Conservation (phyloP, 92 coral and sea anemone genomes). For the Porites evermanni region DNA sequence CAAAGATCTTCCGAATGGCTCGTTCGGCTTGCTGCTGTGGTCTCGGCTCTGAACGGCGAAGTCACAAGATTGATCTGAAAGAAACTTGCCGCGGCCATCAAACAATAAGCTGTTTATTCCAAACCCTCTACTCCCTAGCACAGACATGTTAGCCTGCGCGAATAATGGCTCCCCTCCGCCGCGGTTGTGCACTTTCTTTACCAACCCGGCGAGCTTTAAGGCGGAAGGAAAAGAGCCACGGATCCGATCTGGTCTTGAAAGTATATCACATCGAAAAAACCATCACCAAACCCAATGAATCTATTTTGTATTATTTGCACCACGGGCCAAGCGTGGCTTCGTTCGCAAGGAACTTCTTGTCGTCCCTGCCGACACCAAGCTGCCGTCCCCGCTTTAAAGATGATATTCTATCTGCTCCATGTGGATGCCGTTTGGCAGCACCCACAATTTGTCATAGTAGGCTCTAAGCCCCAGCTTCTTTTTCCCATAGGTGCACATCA, state of each 20-base stretch:
- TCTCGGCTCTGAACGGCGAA: not conserved
- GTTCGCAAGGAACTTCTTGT: conserved; percentile 7
- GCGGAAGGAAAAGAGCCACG: conserved; percentile 34
- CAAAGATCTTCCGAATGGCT: not conserved
- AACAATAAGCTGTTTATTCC: not conserved
- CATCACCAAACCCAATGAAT: not conserved
- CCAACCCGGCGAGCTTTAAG: conserved; percentile 29
- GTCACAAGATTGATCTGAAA: not conserved
- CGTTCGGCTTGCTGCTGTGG: not conserved
- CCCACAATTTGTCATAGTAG: no score
- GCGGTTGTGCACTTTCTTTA: not conserved
- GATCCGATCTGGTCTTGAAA: conserved; percentile 42
- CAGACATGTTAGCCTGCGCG: not conserved
- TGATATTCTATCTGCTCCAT: not conserved
- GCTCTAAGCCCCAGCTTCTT: no score
- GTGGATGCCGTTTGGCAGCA: no score
- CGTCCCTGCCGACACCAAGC: not conserved
- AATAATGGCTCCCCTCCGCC: not conserved
- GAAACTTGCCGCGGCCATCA: not conserved
- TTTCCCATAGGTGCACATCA: no score
- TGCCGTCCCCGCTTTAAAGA: not conserved
- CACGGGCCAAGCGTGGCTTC: not conserved
- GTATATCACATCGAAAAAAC: not conserved
- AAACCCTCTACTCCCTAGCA: not conserved
- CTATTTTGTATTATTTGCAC: conserved; percentile 18